A percentile compares a stretch with the other conserved stretches of the same genome.
Evolutionary conservation across 2,113 vertebrate species (phyloP).

Genomic region (Esox niger): DNA sequence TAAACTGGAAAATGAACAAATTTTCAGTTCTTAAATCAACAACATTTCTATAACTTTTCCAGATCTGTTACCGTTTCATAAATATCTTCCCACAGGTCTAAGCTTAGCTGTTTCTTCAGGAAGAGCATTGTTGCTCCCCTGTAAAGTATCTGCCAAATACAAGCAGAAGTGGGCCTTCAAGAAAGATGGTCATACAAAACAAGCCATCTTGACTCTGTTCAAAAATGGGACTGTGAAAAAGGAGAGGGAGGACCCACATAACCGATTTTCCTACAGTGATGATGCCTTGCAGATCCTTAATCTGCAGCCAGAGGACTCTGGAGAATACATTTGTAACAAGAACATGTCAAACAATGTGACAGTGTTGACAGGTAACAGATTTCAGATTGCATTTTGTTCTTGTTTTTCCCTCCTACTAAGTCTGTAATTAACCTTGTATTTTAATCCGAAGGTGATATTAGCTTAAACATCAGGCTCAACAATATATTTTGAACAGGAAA

Average conservation of each 20-base stretch:
- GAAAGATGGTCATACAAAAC: neutral
- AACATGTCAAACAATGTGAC: slow-evolving; percentile 28
- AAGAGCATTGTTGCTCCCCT: slow-evolving; percentile 59
- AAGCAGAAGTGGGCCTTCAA: slow-evolving; percentile 48
- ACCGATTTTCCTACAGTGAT: slow-evolving; percentile 34
- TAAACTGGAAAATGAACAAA: no score
- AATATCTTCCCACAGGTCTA: slow-evolving; percentile 30
- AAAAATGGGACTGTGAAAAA: slow-evolving; percentile 43
- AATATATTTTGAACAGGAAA: slow-evolving; percentile 8
- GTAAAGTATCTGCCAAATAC: slow-evolving; percentile 29
- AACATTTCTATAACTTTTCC: neutral
- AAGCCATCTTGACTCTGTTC: slow-evolving; percentile 43
- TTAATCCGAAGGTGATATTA: no score
- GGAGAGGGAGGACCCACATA: slow-evolving; percentile 28
- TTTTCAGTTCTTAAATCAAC: no score
- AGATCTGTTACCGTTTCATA: neutral
- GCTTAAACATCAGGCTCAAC: neutral
- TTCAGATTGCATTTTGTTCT: neutral
- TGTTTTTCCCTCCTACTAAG: no score
- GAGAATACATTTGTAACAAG: slow-evolving; percentile 57
- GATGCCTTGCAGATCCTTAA: slow-evolving; percentile 53
- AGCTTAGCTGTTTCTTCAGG: slow-evolving; percentile 41
- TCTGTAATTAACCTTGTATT: no score
- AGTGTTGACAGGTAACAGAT: slow-evolving; percentile 37
- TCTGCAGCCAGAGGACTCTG: slow-evolving; percentile 51